Evolutionary conservation across 2,888 invertebrate genomes (phyloP).

Genomic region (Phaonia tiefii): DNA sequence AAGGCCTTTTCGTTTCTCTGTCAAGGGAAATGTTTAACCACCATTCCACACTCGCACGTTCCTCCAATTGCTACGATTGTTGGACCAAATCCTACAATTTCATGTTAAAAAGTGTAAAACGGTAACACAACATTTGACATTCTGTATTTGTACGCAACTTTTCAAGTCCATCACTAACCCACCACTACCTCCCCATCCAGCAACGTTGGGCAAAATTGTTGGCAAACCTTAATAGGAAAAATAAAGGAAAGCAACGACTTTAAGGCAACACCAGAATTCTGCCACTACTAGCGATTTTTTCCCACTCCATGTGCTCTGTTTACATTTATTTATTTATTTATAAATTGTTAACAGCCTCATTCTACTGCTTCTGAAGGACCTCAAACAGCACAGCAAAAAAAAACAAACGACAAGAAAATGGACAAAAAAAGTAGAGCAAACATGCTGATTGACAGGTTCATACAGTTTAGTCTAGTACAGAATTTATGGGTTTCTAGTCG

Average conservation of each 20-base stretch:
- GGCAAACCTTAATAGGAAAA: conserved; percentile 42
- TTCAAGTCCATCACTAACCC: conserved; percentile 3
- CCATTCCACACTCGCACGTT: background rate
- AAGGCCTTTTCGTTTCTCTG: conserved; percentile 8
- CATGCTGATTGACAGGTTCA: conserved; percentile 51
- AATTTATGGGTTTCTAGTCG: conserved; percentile 11
- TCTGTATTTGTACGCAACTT: background rate
- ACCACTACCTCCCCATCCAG: background rate
- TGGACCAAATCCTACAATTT: conserved; percentile 32
- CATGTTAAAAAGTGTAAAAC: conserved; percentile 34
- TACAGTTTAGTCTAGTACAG: conserved; percentile 18
- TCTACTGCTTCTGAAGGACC: background rate
- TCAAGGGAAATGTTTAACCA: no score
- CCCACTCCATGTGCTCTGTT: conserved; percentile 8
- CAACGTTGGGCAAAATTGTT: conserved; percentile 33
- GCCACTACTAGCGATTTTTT: conserved; percentile 19
- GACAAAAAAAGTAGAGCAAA: conserved; percentile 37
- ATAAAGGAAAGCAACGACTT: conserved; percentile 24
- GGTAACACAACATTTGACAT: conserved; percentile 16
- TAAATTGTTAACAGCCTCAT: background rate
- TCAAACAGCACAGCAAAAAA: conserved; percentile 1
- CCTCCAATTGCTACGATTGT: background rate
- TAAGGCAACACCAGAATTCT: conserved; percentile 4
- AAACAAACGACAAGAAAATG: conserved; percentile 3
- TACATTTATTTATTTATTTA: conserved; percentile 24